These are phyloP conservation scores for Platichthys stellatus DNA, from an alignment of 2,113 vertebrate genomes.

Conservation along the genomic window DNA sequence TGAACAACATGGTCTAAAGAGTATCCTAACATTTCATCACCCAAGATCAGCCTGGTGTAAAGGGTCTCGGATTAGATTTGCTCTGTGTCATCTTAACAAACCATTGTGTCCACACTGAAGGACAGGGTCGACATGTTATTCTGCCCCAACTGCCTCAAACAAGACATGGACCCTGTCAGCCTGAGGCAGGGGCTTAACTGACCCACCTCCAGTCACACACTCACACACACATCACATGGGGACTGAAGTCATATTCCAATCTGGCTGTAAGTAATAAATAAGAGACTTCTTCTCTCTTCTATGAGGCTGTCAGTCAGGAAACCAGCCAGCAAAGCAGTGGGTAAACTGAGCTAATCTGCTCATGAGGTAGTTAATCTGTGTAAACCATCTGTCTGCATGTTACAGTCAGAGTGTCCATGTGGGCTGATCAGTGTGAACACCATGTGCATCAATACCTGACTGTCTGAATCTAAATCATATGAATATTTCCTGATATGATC, in stretches of 20 bases:
- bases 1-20: too few relatives aligned
- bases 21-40: not conserved
- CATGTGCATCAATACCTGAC: not conserved
- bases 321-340: conserved; percentile 26
- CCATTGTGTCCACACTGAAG: not conserved
- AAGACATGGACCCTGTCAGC: conserved; percentile 8
- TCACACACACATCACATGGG: not conserved
- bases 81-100: not conserved
- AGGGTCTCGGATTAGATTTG: not conserved
- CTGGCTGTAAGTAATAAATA: not conserved
- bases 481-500: not conserved
- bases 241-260: not conserved
- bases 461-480: not conserved
- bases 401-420: not conserved
- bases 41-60: conserved; percentile 35
- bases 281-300: not conserved
- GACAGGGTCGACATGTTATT: conserved; percentile 9
- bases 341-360: conserved; percentile 56
- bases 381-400: conserved; percentile 64
- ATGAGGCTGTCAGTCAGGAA: conserved; percentile 3
- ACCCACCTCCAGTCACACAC: not conserved
- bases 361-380: conserved; percentile 63
- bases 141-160: conserved; percentile 40
- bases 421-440: not conserved
- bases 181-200: conserved; percentile 8